phyloP scores from a whole-genome alignment of 2,797 vertebrate genomes.

The Remorina albescens region DNA sequence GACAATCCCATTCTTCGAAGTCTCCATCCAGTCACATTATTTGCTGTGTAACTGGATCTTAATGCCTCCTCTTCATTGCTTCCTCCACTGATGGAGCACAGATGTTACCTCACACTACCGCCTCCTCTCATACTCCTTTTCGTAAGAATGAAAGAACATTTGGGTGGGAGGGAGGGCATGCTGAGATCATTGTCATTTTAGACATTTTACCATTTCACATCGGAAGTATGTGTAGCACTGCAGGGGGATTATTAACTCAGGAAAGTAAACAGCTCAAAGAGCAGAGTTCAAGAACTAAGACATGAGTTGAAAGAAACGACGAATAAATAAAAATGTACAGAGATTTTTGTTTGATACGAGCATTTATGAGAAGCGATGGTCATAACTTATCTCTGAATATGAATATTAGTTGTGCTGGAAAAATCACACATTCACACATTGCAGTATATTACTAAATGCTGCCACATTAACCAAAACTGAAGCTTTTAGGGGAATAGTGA shows the following conservation, averaged over 20 bases:
- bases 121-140: slow-evolving; percentile 66
- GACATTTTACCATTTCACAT: slow-evolving; percentile 21
- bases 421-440: too few species aligned
- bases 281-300: not conserved
- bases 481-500: not conserved
- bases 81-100: slow-evolving; percentile 73
- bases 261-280: not conserved
- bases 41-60: slow-evolving; percentile 81
- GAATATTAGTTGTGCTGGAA: too few species aligned
- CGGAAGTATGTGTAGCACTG: slow-evolving; percentile 14
- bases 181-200: slow-evolving; percentile 63
- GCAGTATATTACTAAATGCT: too few species aligned
- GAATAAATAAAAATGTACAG: not conserved
- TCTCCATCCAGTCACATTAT: slow-evolving; percentile 55
- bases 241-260: not conserved
- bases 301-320: not conserved
- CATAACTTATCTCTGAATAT: too few species aligned
- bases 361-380: too few species aligned
- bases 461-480: not conserved
- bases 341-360: too few species aligned
- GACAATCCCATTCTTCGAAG: slow-evolving; percentile 62
- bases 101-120: slow-evolving; percentile 76
- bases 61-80: slow-evolving; percentile 72
- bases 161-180: slow-evolving; percentile 32
- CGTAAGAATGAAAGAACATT: slow-evolving; percentile 42